These are phyloP conservation scores for Scaptomyza hsui DNA, from an alignment of 1,140 invertebrate genomes.

Conservation along the genomic window DNA sequence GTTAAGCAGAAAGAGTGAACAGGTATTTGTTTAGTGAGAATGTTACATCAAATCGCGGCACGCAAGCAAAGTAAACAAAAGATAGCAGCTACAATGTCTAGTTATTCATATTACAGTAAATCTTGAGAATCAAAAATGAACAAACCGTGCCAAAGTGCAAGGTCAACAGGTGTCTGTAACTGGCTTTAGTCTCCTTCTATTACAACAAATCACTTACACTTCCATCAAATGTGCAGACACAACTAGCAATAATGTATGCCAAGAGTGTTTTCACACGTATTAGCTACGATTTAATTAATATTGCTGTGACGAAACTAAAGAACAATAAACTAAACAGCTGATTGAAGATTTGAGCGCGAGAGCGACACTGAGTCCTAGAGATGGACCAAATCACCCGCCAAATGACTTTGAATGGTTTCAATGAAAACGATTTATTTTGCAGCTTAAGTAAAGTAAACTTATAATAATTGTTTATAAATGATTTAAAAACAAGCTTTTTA, in stretches of 20 bases:
- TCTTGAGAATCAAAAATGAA: background rate
- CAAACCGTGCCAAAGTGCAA: conserved; percentile 55
- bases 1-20: conserved; percentile 23
- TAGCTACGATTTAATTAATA: conserved; percentile 38
- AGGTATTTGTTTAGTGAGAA: conserved; percentile 18
- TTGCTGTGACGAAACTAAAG: background rate
- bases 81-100: conserved; percentile 1
- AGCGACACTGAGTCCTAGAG: conserved; percentile 8
- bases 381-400: background rate
- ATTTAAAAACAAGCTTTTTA: background rate
- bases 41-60: conserved; percentile 30
- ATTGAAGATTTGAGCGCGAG: conserved; percentile 23
- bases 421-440: background rate
- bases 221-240: background rate
- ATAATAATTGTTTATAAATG: background rate
- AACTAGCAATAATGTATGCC: background rate
- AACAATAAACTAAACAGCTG: conserved; percentile 42
- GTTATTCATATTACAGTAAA: conserved; percentile 12
- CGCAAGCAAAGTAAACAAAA: conserved; percentile 6
- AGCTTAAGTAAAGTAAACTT: background rate
- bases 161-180: conserved; percentile 31
- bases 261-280: conserved; percentile 5
- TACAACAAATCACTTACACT: background rate
- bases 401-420: too few species aligned
- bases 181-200: background rate